A percentile compares a stretch with the other conserved stretches of the same genome.
These are phyloP conservation scores for Plectropomus leopardus DNA, from an alignment of 2,113 vertebrate genomes.

Conservation along the genomic window DNA sequence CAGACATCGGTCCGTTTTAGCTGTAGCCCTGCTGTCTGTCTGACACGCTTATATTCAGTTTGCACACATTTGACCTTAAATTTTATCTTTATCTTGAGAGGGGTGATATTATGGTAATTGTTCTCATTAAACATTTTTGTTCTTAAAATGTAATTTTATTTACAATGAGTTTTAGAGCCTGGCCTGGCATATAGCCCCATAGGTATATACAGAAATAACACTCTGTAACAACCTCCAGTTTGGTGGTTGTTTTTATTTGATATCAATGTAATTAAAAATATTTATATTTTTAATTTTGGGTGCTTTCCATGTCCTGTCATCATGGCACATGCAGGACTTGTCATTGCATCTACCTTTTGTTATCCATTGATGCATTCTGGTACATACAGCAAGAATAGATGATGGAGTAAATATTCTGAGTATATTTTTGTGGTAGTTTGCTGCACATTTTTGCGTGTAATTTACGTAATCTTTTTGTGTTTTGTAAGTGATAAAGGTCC, in stretches of 20 bases:
- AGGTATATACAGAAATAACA: neutral
- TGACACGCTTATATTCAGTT: conserved; percentile 17
- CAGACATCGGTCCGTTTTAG: conserved; percentile 46
- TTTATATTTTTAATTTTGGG: too few species aligned
- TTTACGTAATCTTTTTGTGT: neutral
- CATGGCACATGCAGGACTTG: neutral
- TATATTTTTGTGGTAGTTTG: neutral
- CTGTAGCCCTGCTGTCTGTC: conserved; percentile 34
- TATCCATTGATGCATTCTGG: neutral
- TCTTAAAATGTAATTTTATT: too few species aligned
- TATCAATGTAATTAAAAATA: too few species aligned
- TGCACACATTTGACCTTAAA: neutral
- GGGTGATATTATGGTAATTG: neutral
- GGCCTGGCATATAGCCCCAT: too few species aligned
- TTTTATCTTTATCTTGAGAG: conserved; percentile 11
- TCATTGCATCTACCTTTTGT: neutral
- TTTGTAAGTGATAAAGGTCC: neutral
- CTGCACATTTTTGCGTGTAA: neutral
- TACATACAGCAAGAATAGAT: neutral
- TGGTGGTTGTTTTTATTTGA: neutral
- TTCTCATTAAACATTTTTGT: too few species aligned
- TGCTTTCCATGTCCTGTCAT: neutral
- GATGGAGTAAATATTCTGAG: neutral
- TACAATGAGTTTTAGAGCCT: neutral
- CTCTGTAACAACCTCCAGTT: neutral